These are phyloP conservation scores for Kobus ellipsiprymnus DNA, from an alignment of 2,113 vertebrate genomes.

Conservation along the genomic window DNA sequence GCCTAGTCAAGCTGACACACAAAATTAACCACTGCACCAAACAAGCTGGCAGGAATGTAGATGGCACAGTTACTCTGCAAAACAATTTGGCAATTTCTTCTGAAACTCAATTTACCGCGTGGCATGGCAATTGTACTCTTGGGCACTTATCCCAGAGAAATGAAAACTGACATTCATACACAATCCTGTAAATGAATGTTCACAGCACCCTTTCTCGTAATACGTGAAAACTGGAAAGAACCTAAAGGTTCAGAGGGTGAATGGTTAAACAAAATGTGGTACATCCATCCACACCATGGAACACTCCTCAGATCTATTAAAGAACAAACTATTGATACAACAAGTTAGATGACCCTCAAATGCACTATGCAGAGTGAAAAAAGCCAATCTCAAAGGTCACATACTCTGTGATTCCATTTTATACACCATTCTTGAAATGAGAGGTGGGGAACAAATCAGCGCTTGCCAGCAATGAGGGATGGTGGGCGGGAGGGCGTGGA, in stretches of 20 bases:
- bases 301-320: neutral
- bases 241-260: neutral
- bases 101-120: neutral
- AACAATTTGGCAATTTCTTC: neutral
- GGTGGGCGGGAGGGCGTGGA: neutral
- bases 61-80: neutral
- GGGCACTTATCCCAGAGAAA: neutral
- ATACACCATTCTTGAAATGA: neutral
- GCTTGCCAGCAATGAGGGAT: neutral
- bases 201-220: neutral
- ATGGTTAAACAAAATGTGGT: neutral
- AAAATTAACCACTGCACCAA: neutral
- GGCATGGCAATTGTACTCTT: neutral
- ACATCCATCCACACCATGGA: neutral
- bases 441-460: neutral
- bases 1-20: neutral
- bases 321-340: neutral
- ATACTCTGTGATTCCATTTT: neutral
- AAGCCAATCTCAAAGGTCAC: neutral
- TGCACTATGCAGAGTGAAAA: neutral
- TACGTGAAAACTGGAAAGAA: neutral
- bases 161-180: neutral
- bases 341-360: neutral
- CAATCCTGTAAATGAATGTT: neutral
- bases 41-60: neutral